Conservation (phyloP, 2,113 vertebrate species). For the Pseudopipra pipra region DNA sequence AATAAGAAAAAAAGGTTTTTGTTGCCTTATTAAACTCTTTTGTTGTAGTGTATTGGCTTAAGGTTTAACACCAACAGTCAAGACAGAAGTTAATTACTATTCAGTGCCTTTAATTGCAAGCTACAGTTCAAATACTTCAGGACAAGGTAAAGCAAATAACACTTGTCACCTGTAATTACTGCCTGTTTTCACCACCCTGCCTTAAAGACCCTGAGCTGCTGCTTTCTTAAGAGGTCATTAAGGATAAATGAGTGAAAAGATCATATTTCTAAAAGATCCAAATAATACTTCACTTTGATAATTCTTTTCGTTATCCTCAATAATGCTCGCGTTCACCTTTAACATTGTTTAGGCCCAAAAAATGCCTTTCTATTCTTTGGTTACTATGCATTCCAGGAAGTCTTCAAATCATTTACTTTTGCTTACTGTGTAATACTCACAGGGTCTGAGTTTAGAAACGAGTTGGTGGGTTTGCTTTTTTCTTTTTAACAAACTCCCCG, state of each 20-base stretch:
- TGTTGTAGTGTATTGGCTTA: not conserved
- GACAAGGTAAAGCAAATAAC: conserved; percentile 41
- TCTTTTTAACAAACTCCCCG: not conserved
- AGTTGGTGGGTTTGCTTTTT: not conserved
- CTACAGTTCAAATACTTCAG: conserved; percentile 16
- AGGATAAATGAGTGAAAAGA: not conserved
- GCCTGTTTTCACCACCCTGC: not conserved
- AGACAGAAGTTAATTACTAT: conserved; percentile 34
- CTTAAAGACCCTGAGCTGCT: not conserved
- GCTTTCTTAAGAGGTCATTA: not conserved
- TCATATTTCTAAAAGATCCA: not conserved
- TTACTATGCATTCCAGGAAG: not conserved
- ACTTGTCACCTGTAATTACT: conserved; percentile 31
- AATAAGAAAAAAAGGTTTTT: not conserved
- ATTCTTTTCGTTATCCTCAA: not conserved
- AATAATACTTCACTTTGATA: not conserved
- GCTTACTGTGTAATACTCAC: not conserved
- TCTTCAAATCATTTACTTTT: not conserved
- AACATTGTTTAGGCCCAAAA: not conserved
- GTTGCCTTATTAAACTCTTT: not conserved
- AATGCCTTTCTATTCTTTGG: not conserved
- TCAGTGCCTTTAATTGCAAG: conserved; percentile 42
- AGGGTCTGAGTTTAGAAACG: not conserved
- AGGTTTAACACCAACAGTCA: not conserved
- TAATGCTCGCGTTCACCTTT: not conserved